Evolutionary conservation across 1,140 invertebrate genomes (phyloP).

Genomic region (Panagrolaimus sp.): DNA sequence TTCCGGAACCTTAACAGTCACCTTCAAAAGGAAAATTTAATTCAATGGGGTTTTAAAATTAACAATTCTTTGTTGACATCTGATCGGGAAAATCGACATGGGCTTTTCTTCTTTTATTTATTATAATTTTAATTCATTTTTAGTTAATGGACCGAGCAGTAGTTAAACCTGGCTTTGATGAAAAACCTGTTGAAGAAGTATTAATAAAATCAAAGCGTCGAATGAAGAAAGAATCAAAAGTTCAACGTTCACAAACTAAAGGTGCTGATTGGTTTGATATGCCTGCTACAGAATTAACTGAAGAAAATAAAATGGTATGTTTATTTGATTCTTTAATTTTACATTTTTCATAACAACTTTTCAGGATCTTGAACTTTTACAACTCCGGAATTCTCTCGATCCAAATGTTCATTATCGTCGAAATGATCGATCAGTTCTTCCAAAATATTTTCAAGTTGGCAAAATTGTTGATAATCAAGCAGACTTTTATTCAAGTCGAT

Average conservation of each 20-base stretch:
- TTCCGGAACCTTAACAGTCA: too few species aligned
- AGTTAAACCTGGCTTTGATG: slow-evolving; percentile 20
- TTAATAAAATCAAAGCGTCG: slow-evolving; percentile 19
- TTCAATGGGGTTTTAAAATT: too few species aligned
- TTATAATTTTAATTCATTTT: too few species aligned
- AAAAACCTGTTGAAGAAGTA: slow-evolving; percentile 10
- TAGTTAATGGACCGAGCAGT: slow-evolving; percentile 23
- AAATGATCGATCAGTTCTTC: slow-evolving; percentile 76
- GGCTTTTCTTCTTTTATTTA: too few species aligned
- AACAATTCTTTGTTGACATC: too few species aligned
- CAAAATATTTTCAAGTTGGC: slow-evolving; percentile 68
- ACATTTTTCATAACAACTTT: too few species aligned
- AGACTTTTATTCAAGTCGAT: slow-evolving; percentile 67
- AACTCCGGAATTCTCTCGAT: slow-evolving; percentile 85
- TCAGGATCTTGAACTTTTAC: slow-evolving; percentile 79
- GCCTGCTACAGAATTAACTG: slow-evolving; percentile 77
- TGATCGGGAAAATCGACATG: too few species aligned
- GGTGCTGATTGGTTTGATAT: slow-evolving; percentile 81
- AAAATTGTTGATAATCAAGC: slow-evolving; percentile 63
- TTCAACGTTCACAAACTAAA: slow-evolving; percentile 61
- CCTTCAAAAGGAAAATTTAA: too few species aligned
- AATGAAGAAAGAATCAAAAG: slow-evolving; percentile 17
- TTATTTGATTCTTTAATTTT: too few species aligned
- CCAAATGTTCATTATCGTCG: slow-evolving; percentile 89
- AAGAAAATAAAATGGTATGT: slow-evolving; percentile 76